These are phyloP conservation scores for Delichon dasypus DNA, from an alignment of 2,797 vertebrate genomes.

Conservation along the genomic window DNA sequence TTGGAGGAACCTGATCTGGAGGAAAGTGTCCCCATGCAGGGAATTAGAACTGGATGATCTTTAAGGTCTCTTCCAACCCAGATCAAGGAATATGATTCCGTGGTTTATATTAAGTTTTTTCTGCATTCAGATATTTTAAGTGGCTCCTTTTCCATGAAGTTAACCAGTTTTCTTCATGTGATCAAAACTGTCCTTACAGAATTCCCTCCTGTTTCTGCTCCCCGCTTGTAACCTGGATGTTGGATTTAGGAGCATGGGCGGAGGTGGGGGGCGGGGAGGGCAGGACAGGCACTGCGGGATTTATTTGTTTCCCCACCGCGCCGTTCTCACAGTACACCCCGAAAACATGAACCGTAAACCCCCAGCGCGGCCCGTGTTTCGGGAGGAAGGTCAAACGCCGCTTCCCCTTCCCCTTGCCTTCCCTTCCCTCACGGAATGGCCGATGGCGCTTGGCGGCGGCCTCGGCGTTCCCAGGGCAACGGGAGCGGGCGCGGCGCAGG, in stretches of 20 bases:
- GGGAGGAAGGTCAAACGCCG: background rate
- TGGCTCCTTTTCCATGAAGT: background rate
- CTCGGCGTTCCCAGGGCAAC: constrained; percentile 82
- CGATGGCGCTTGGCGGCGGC: constrained; percentile 78
- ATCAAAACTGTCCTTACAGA: rapidly evolving
- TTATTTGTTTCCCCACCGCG: background rate
- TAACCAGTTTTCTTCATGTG: too few species aligned
- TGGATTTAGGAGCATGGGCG: background rate
- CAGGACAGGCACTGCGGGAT: background rate
- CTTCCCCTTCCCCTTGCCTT: background rate
- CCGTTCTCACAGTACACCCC: background rate
- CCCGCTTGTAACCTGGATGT: background rate
- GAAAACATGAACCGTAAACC: background rate
- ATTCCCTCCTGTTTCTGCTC: background rate
- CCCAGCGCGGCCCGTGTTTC: background rate
- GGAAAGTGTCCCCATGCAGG: background rate
- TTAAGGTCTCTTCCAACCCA: background rate
- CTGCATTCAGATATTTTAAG: background rate
- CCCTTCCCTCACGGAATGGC: constrained; percentile 75
- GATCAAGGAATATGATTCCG: background rate
- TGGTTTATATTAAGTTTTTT: background rate
- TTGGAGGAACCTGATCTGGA: rapidly evolving
- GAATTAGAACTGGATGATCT: background rate
- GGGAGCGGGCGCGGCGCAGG: constrained; percentile 63
- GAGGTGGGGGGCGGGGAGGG: too few species aligned